A percentile compares a stretch with the other conserved stretches of the same genome.
Evolutionary conservation across 2,797 vertebrate genomes (phyloP).

Genomic region (Steatocranus sp.): DNA sequence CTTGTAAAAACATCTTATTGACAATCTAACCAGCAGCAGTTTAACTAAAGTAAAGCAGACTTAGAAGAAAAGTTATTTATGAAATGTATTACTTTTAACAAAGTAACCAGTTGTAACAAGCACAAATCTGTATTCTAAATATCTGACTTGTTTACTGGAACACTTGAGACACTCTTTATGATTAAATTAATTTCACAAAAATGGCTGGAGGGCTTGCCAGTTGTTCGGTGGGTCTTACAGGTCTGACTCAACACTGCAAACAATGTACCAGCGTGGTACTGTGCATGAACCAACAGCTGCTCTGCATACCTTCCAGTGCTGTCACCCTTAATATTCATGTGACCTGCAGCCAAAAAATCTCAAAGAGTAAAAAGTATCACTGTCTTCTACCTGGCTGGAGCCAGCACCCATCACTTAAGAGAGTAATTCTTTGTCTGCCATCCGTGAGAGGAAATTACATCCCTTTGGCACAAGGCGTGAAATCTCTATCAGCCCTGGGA

Average conservation of each 20-base stretch:
- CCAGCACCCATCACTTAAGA: slow-evolving; percentile 16
- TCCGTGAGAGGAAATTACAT: slow-evolving; percentile 40
- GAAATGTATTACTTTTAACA: background rate
- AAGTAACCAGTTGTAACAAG: background rate
- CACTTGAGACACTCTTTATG: background rate
- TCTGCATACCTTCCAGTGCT: slow-evolving; percentile 47
- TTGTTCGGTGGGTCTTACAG: background rate
- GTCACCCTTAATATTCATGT: slow-evolving; percentile 18
- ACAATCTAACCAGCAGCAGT: background rate
- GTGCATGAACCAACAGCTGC: slow-evolving; percentile 51
- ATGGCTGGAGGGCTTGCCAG: background rate
- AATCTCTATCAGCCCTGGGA: slow-evolving; percentile 20
- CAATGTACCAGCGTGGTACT: background rate
- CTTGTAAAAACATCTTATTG: background rate
- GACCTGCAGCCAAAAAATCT: background rate
- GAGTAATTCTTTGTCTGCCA: slow-evolving; percentile 34
- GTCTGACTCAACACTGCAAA: slow-evolving; percentile 4
- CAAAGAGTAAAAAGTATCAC: slow-evolving; percentile 10
- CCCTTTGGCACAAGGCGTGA: slow-evolving; percentile 27
- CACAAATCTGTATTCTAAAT: background rate
- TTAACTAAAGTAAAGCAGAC: background rate
- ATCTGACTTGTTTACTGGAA: background rate
- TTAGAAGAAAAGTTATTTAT: background rate
- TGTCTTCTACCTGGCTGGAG: slow-evolving; percentile 25
- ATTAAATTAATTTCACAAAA: background rate